phyloP scores from a whole-genome alignment of 2,888 invertebrate species.

The Apoda limacodes region DNA sequence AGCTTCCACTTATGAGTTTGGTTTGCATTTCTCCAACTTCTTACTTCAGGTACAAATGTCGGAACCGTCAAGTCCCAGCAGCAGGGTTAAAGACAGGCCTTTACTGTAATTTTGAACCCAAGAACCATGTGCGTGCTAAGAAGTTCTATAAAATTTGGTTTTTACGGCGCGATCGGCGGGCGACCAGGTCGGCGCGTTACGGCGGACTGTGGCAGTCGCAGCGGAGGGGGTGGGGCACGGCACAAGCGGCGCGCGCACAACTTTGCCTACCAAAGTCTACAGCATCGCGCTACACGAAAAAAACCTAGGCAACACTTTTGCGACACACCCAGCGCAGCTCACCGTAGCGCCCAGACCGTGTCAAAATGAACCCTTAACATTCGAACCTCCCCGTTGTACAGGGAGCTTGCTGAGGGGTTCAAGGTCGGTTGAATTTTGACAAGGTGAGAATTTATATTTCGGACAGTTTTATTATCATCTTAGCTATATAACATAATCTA shows the following conservation, averaged over 20 bases:
- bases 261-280: constrained; percentile 56
- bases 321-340: constrained; percentile 43
- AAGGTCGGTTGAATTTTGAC: no score
- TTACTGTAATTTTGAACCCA: constrained; percentile 32
- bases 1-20: constrained; percentile 71
- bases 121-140: constrained; percentile 42
- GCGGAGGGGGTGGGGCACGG: constrained; percentile 43
- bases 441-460: no score
- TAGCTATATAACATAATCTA: no score
- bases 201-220: constrained; percentile 60
- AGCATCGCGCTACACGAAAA: constrained; percentile 60
- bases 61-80: constrained; percentile 46
- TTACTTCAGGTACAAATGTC: constrained; percentile 32
- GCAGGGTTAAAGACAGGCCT: constrained; percentile 46
- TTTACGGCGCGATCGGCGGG: constrained; percentile 41
- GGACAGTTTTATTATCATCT: no score
- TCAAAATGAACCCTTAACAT: no score
- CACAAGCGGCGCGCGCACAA: constrained; percentile 63
- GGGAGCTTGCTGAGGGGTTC: no score
- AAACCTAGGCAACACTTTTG: constrained; percentile 50
- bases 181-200: constrained; percentile 64
- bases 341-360: no score
- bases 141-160: constrained; percentile 28
- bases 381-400: no score
- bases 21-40: constrained; percentile 64